Base-by-base conservation (phyloP, 2,113 vertebrate genomes). In the Cricetomys ansorgei region DNA sequence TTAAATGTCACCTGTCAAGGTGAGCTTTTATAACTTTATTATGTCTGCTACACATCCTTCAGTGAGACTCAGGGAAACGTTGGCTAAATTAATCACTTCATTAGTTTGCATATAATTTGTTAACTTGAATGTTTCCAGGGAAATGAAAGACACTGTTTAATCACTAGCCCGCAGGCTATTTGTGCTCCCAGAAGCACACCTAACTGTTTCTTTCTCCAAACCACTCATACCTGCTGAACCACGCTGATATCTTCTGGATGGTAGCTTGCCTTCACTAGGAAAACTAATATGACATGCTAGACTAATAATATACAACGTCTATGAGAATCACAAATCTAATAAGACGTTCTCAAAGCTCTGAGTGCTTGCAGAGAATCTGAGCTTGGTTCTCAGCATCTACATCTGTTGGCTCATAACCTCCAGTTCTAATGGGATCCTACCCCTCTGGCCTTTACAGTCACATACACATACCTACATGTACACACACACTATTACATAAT, bases 1-100 rank as follows among this genome's bases (percentile, higher is more conserved):
- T 57, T 95, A 84, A 94, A 53, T 95, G 48, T 62, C 86, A 91
- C 86, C n/a, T 62, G n/a, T n/a, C 43, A 92, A 91, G 67, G 77
- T 69, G n/a, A 92, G 77, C 45, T 92, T 96, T 29, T 65, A 45
- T n/a, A 53, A 94, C 8, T 96, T 79, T 70, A 80, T 95, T 96
- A 62, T 73, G 67, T 64, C 40, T 53, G 84, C 25, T 40, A 15
- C 12, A 23, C 84, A 67, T 94, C 92, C 55, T 96, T 90, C 90
- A 57, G 43, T n/a, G 57, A 73, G 65, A 87, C 59, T 55, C 80
- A 59, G 67, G 79, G 83, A 96, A 91, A 45, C 53, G 55, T 92
- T n/a, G 91, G 77, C 69, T 50, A 83, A 89, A 77, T 81, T 84
- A 77, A 92, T 87, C 69, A 83, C 45, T 81, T 89, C 43, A 89